Conservation (phyloP, 53 echinoderm and acorn worm species). For the Echinometra lucunter region DNA sequence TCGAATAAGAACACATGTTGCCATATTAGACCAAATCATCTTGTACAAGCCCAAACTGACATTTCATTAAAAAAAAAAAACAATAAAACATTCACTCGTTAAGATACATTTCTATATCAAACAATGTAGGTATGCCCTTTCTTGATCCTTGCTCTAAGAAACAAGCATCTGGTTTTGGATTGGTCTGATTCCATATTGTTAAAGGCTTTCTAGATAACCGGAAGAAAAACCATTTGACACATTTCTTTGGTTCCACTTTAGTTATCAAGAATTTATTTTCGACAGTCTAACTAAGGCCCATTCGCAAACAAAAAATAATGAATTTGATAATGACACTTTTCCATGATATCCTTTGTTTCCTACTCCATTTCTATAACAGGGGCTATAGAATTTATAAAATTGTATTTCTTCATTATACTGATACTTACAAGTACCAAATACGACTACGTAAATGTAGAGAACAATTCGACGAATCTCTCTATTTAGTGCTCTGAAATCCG, state of each 20-base stretch:
- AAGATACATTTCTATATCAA: neutral
- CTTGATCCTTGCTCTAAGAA: neutral
- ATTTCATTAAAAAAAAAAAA: neutral
- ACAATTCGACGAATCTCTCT: neutral
- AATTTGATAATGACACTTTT: no score
- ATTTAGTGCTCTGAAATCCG: neutral
- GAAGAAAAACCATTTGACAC: no score
- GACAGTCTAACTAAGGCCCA: no score
- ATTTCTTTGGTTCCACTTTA: no score
- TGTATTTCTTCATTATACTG: neutral
- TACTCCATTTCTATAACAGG: no score
- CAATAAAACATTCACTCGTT: neutral
- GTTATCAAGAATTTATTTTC: no score
- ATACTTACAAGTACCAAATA: neutral
- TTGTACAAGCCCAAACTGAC: neutral
- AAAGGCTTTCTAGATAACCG: no score
- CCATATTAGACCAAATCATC: neutral
- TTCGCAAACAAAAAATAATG: no score
- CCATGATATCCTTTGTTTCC: no score
- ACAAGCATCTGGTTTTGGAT: no score
- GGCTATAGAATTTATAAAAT: no score
- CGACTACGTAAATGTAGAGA: neutral
- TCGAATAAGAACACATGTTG: conserved; percentile 1
- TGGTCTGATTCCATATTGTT: no score
- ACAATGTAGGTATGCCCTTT: neutral